Evolutionary conservation across 2,888 invertebrate genomes (phyloP).

Genomic region (Drosophila dives): DNA sequence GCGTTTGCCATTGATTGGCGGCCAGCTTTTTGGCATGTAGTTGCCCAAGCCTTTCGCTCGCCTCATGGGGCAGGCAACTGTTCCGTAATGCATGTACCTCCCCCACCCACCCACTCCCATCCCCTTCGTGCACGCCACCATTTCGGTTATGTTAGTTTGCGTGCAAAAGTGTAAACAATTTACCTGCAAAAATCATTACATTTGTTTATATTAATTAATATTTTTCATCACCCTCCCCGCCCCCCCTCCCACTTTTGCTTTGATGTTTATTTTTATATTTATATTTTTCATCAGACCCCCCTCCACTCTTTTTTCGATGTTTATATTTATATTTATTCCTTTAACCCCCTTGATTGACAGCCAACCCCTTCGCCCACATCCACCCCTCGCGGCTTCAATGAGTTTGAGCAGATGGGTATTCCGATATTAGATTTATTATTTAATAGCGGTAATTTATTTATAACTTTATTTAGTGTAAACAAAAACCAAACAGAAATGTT

Average conservation of each 20-base stretch:
- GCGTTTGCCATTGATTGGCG: conserved; percentile 58
- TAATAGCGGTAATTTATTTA: neutral
- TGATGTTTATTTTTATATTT: conserved; percentile 19
- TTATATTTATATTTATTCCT: conserved; percentile 5
- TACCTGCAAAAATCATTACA: conserved; percentile 50
- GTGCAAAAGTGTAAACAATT: conserved; percentile 62
- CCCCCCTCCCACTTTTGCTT: neutral
- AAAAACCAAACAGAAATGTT: neutral
- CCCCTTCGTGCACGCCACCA: neutral
- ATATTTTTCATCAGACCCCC: neutral
- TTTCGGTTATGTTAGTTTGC: conserved; percentile 48
- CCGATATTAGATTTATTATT: neutral
- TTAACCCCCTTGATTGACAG: conserved; percentile 25
- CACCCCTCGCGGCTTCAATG: neutral
- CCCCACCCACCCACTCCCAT: neutral
- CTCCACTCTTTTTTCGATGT: neutral
- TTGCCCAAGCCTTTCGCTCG: neutral
- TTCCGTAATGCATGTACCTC: neutral
- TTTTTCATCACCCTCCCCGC: conserved; percentile 45
- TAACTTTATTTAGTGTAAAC: neutral
- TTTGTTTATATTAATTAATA: conserved; percentile 73
- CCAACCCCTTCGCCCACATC: neutral
- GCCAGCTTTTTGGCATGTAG: conserved; percentile 49
- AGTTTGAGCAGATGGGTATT: neutral
- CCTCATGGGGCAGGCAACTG: neutral